Conservation (phyloP, 2,888 invertebrate genomes). For the Cheilosia vernalis region DNA sequence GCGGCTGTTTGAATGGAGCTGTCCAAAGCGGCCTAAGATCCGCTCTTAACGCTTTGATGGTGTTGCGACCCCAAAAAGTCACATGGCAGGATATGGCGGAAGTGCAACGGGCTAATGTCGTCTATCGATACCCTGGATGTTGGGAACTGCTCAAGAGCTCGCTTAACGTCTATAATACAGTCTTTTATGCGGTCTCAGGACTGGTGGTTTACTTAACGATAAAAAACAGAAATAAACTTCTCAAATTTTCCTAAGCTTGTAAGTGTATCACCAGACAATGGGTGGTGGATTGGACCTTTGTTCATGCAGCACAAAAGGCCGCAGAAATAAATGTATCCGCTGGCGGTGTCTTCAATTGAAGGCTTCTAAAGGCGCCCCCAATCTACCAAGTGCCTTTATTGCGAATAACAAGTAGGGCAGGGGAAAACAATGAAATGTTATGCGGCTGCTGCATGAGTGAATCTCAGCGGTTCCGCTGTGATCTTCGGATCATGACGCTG, state of each 20-base stretch:
- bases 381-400: conserved; percentile 12
- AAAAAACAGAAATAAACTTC: conserved; percentile 47
- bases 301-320: conserved; percentile 9
- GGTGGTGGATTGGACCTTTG: conserved; percentile 18
- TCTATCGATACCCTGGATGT: conserved; percentile 41
- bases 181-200: conserved; percentile 76
- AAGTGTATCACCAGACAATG: neutral
- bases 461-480: neutral
- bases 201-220: conserved; percentile 5
- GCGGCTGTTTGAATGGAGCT: conserved; percentile 81
- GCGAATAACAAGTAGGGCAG: conserved; percentile 2
- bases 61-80: conserved; percentile 81
- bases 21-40: conserved; percentile 82
- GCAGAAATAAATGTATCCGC: conserved; percentile 44
- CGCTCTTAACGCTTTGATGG: conserved; percentile 80
- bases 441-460: neutral
- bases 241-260: conserved; percentile 14
- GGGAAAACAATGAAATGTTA: conserved; percentile 9
- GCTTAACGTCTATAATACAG: conserved; percentile 81
- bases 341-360: conserved; percentile 25
- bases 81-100: conserved; percentile 80
- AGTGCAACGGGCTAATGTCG: conserved; percentile 76
- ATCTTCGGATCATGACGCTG: neutral
- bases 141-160: conserved; percentile 77
- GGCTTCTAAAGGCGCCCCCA: conserved; percentile 26